Conservation (phyloP, 2,797 vertebrate species). For the Xenopus petersii region DNA sequence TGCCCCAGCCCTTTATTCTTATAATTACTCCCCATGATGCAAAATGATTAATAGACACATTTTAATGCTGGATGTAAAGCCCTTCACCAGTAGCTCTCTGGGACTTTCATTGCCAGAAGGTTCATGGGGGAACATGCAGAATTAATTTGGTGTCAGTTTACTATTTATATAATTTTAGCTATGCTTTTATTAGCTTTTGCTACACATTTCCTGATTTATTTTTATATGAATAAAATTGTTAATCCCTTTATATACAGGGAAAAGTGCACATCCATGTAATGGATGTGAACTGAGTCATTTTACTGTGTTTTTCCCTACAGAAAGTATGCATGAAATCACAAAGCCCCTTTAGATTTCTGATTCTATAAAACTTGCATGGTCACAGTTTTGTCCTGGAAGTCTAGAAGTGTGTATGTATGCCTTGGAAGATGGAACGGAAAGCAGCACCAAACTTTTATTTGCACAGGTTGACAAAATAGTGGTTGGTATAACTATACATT, state of each 20-base stretch:
- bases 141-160: conserved; percentile 6
- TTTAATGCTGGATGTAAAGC: background rate
- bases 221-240: conserved; percentile 1
- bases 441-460: conserved; percentile 13
- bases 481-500: conserved; percentile 3
- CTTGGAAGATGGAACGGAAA: background rate
- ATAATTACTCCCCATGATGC: conserved; percentile 1
- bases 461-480: conserved; percentile 18
- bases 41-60: background rate
- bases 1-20: background rate
- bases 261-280: background rate
- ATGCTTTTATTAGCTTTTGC: conserved; percentile 3
- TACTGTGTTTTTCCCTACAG: conserved; percentile 1
- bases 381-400: background rate
- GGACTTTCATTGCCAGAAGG: background rate
- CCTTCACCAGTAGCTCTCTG: background rate
- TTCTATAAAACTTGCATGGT: background rate
- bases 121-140: background rate
- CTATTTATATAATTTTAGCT: background rate
- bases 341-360: conserved; percentile 10
- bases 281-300: conserved; percentile 2
- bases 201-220: background rate
- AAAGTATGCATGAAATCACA: conserved; percentile 1
- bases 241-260: conserved; percentile 13
- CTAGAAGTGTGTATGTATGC: background rate